phyloP scores from a whole-genome alignment of 2,888 invertebrate species.

The Caenorhabditis sp. region DNA sequence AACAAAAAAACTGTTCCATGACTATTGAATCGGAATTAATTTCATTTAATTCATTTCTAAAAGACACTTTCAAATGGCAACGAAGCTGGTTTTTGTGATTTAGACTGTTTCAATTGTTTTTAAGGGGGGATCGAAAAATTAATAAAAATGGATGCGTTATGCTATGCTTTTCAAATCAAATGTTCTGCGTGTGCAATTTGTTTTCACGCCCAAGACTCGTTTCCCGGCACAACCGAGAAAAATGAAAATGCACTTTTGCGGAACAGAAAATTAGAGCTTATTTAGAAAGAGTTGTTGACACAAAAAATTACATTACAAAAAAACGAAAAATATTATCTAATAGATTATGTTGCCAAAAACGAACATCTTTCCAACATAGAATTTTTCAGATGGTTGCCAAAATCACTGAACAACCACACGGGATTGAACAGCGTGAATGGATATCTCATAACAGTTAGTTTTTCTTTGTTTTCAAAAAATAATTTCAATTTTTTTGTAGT shows the following conservation, averaged over 20 bases:
- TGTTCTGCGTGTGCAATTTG: too few relatives aligned
- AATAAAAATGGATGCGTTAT: too few relatives aligned
- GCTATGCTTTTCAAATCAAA: too few relatives aligned
- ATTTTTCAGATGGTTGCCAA: slow-evolving; percentile 79
- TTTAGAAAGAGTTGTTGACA: too few relatives aligned
- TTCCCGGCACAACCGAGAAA: too few relatives aligned
- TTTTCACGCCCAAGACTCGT: too few relatives aligned
- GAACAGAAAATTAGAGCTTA: too few relatives aligned
- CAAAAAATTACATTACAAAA: not conserved
- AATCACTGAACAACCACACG: slow-evolving; percentile 91
- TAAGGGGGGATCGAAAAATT: not conserved
- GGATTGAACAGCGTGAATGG: slow-evolving; percentile 98
- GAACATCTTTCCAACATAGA: too few relatives aligned
- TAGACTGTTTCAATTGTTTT: not conserved
- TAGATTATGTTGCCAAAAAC: too few relatives aligned
- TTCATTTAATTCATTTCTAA: not conserved
- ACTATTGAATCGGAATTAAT: not conserved
- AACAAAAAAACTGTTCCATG: too few relatives aligned
- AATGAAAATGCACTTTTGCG: too few relatives aligned
- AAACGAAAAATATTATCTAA: not conserved
- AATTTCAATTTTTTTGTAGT: slow-evolving; percentile 52
- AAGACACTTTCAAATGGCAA: too few relatives aligned
- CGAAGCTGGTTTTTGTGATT: not conserved
- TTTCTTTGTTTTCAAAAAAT: not conserved
- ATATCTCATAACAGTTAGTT: slow-evolving; percentile 93